These are phyloP conservation scores for Pseudonaja textilis DNA, from an alignment of 2,113 vertebrate genomes.

Conservation along the genomic window DNA sequence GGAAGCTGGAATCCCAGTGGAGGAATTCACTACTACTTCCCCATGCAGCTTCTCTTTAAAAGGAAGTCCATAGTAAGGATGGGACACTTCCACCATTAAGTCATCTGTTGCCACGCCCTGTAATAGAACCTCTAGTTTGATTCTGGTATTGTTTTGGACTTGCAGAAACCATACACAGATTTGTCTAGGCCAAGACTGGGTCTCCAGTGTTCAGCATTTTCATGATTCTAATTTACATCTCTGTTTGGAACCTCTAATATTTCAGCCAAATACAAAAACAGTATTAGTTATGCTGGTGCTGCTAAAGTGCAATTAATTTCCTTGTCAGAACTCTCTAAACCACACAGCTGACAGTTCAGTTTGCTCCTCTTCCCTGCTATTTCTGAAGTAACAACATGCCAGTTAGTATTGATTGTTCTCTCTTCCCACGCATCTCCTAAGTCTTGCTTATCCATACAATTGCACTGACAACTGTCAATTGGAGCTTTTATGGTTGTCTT, in stretches of 20 bases:
- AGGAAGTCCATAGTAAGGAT: background rate
- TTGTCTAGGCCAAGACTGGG: background rate
- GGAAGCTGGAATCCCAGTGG: background rate
- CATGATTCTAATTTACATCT: background rate
- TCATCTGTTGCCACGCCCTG: background rate
- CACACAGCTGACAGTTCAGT: background rate
- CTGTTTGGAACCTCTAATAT: background rate
- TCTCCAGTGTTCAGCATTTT: background rate
- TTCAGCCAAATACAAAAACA: background rate
- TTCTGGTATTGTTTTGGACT: background rate
- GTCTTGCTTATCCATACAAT: background rate
- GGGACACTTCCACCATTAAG: background rate
- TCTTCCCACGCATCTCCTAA: background rate
- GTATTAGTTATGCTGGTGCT: background rate
- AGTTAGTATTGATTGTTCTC: background rate
- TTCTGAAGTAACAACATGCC: background rate
- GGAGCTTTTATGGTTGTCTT: background rate
- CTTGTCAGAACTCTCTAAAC: background rate
- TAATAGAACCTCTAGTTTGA: background rate
- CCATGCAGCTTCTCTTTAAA: background rate
- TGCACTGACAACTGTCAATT: slow-evolving; percentile 13
- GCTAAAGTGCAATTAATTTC: slow-evolving; percentile 4
- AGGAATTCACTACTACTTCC: background rate
- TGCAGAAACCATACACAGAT: background rate
- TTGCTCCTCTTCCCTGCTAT: background rate